Percentiles rank a stretch among this genome's conserved stretches.
Evolutionary conservation across 2,888 invertebrate species (phyloP).

Genomic region (Euproctis similis): DNA sequence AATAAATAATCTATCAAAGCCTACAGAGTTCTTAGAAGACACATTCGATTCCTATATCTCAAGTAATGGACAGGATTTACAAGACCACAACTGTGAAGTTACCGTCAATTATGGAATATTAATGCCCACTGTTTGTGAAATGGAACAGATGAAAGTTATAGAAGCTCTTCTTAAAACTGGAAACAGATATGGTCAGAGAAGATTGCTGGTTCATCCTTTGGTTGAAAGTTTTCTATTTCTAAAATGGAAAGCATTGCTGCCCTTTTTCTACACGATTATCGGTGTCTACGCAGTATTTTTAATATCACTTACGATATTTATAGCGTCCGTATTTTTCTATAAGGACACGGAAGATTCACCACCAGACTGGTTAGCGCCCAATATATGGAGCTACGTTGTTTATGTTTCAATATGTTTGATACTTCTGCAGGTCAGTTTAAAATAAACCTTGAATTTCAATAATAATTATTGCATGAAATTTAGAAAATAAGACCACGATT

Average conservation of each 20-base stretch:
- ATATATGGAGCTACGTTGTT: conserved; percentile 53
- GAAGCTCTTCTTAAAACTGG: conserved; percentile 72
- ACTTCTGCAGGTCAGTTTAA: conserved; percentile 58
- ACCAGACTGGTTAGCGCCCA: conserved; percentile 41
- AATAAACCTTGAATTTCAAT: too few relatives aligned
- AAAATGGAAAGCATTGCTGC: conserved; percentile 73
- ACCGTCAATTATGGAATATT: conserved; percentile 68
- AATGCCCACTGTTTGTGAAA: conserved; percentile 56
- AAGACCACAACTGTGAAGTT: conserved; percentile 54
- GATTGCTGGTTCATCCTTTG: conserved; percentile 71
- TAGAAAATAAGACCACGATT: too few relatives aligned
- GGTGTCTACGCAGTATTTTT: conserved; percentile 67
- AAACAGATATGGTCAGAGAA: conserved; percentile 61
- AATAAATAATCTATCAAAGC: conserved; percentile 64
- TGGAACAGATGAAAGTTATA: conserved; percentile 74
- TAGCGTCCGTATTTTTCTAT: conserved; percentile 64
- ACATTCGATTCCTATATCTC: conserved; percentile 69
- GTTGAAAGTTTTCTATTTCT: conserved; percentile 73
- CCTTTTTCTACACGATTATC: conserved; percentile 72
- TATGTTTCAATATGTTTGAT: conserved; percentile 50
- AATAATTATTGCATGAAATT: too few relatives aligned
- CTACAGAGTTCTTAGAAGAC: conserved; percentile 69
- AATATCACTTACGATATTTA: conserved; percentile 62
- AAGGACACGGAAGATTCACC: conserved; percentile 43
- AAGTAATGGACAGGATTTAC: conserved; percentile 52